Conservation (phyloP, 2,888 invertebrate species). For the Drosophila villosipedis region DNA sequence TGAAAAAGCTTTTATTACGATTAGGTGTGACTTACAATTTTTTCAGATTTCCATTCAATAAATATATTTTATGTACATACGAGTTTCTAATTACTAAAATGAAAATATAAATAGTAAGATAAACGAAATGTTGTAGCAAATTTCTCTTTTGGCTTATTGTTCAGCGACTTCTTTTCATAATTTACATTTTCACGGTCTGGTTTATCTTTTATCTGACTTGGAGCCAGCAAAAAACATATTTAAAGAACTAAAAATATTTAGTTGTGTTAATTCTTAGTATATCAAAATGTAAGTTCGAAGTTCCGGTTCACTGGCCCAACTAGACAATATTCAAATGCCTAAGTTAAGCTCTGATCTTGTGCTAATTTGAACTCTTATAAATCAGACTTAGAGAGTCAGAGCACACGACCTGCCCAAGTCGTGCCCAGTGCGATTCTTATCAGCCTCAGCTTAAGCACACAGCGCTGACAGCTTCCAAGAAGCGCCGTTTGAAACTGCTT, state of each 20-base stretch:
- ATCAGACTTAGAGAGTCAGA: conserved; percentile 39
- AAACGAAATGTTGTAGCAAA: background rate
- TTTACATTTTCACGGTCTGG: background rate
- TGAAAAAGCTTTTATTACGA: background rate
- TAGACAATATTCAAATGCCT: conserved; percentile 30
- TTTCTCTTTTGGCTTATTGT: background rate
- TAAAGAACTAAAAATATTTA: background rate
- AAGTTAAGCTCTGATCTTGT: conserved; percentile 19
- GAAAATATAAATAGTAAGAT: background rate
- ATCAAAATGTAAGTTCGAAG: background rate
- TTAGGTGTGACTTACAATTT: background rate
- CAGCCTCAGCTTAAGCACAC: conserved; percentile 8
- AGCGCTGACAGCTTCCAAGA: conserved; percentile 58
- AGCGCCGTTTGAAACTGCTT: conserved; percentile 22
- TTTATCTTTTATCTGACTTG: background rate
- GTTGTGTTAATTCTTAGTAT: background rate
- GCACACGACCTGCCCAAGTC: conserved; percentile 19
- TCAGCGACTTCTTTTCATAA: background rate
- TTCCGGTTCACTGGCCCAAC: background rate
- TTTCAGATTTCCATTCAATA: background rate
- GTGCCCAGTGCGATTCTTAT: conserved; percentile 48
- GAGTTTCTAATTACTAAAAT: background rate
- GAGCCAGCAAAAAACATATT: background rate
- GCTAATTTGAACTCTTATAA: conserved; percentile 50
- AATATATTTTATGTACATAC: background rate